Conservation (phyloP, 2,797 vertebrate genomes). For the Coluber constrictor region DNA sequence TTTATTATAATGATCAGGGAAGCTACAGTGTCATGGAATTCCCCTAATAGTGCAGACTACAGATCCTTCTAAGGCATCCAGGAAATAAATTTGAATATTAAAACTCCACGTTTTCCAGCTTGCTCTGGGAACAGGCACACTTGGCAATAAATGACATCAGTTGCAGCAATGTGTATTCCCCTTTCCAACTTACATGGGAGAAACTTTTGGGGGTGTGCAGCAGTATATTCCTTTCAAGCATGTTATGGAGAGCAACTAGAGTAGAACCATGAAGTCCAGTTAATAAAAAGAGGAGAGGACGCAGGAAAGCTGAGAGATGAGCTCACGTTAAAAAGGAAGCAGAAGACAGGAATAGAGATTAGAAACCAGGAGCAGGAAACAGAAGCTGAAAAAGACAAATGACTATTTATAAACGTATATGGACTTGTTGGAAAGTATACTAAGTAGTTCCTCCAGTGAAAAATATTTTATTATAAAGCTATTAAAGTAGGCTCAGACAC, state of each 20-base stretch:
- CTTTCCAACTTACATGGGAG: slow-evolving; percentile 49
- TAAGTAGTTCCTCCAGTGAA: background rate
- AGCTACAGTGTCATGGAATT: background rate
- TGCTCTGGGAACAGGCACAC: background rate
- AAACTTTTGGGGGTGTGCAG: slow-evolving; percentile 42
- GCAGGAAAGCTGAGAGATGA: slow-evolving; percentile 73
- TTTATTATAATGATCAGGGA: background rate
- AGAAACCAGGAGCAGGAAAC: slow-evolving; percentile 78
- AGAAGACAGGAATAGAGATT: slow-evolving; percentile 79
- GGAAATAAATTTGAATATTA: background rate
- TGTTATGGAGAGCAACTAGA: slow-evolving; percentile 47
- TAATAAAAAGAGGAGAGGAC: slow-evolving; percentile 51
- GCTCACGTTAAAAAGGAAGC: slow-evolving; percentile 75
- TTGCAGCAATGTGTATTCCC: slow-evolving; percentile 39
- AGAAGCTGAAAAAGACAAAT: slow-evolving; percentile 82
- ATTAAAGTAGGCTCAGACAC: background rate
- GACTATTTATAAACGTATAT: slow-evolving; percentile 68
- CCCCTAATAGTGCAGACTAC: background rate
- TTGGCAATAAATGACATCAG: background rate
- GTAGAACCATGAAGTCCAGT: slow-evolving; percentile 49
- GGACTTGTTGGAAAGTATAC: slow-evolving; percentile 21
- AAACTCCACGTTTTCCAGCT: background rate
- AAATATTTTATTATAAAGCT: background rate
- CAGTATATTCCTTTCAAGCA: slow-evolving; percentile 43
- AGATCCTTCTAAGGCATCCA: background rate